A percentile compares a stretch with the other conserved stretches of the same genome.
Evolutionary conservation across 2,113 vertebrate species (phyloP).

Genomic region (Myiozetetes cayanensis): DNA sequence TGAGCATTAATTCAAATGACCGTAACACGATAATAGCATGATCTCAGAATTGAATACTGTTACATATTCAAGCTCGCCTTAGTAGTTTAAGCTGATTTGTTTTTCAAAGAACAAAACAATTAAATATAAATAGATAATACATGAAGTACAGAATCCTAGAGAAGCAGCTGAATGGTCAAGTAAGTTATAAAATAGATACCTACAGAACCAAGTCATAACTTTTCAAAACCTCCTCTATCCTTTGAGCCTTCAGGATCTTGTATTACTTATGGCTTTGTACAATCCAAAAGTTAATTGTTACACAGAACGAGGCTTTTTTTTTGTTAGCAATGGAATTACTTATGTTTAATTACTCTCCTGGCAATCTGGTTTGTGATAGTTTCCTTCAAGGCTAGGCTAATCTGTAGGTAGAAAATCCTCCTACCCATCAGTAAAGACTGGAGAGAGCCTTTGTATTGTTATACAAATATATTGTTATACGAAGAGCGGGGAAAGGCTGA

Average conservation of each 20-base stretch:
- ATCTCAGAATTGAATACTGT: background rate
- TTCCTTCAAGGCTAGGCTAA: conserved; percentile 31
- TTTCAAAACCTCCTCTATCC: background rate
- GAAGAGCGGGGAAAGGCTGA: background rate
- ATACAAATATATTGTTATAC: background rate
- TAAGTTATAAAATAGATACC: background rate
- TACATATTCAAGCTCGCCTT: background rate
- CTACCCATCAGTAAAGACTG: background rate
- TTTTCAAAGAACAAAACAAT: background rate
- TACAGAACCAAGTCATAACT: background rate
- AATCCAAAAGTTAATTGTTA: conserved; percentile 42
- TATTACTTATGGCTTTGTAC: background rate
- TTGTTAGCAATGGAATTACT: background rate
- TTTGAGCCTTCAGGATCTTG: background rate
- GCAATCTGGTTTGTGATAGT: background rate
- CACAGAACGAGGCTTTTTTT: background rate
- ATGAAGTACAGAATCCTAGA: background rate
- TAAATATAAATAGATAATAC: background rate
- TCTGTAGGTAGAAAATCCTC: background rate
- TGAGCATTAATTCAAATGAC: background rate
- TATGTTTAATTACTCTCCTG: conserved; percentile 5
- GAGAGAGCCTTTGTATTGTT: background rate
- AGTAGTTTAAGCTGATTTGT: background rate
- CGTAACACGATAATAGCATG: background rate
- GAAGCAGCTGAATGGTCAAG: background rate